Evolutionary conservation across 2,888 invertebrate species (phyloP).

Genomic region (Leptarthrus brevirostris): DNA sequence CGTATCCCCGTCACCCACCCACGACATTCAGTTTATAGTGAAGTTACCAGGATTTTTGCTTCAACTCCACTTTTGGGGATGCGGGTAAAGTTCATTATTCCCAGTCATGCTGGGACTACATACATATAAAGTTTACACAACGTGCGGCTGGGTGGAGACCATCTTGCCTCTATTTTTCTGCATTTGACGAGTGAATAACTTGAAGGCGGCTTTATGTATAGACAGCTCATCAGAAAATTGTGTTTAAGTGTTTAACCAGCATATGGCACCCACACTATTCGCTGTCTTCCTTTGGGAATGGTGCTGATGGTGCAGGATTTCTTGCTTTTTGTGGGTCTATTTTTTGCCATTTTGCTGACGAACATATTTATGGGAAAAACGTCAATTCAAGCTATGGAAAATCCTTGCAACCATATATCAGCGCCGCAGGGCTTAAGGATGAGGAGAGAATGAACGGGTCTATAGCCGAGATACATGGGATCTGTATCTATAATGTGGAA

Average conservation of each 20-base stretch:
- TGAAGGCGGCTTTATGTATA: not conserved
- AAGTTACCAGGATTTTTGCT: not conserved
- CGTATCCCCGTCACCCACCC: not conserved
- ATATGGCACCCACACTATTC: not conserved
- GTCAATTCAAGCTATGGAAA: not conserved
- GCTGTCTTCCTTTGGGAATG: not conserved
- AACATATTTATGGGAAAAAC: not conserved
- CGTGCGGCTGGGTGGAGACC: not conserved
- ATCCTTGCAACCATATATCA: not conserved
- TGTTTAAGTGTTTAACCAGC: conserved; percentile 18
- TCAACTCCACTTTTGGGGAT: not conserved
- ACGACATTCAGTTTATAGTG: not conserved
- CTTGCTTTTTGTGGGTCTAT: not conserved
- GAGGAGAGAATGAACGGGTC: not conserved
- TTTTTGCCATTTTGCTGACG: conserved; percentile 2
- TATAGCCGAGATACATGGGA: no score
- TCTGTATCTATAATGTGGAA: no score
- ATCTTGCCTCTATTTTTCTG: not conserved
- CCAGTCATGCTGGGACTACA: not conserved
- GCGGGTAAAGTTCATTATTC: not conserved
- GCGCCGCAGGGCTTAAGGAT: no score
- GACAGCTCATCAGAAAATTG: conserved; percentile 17
- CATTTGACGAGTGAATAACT: conserved; percentile 10
- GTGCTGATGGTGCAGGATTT: not conserved
- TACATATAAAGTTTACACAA: not conserved